These are phyloP conservation scores for Poeciliopsis retropinna DNA, from an alignment of 2,113 vertebrate species.

Conservation along the genomic window DNA sequence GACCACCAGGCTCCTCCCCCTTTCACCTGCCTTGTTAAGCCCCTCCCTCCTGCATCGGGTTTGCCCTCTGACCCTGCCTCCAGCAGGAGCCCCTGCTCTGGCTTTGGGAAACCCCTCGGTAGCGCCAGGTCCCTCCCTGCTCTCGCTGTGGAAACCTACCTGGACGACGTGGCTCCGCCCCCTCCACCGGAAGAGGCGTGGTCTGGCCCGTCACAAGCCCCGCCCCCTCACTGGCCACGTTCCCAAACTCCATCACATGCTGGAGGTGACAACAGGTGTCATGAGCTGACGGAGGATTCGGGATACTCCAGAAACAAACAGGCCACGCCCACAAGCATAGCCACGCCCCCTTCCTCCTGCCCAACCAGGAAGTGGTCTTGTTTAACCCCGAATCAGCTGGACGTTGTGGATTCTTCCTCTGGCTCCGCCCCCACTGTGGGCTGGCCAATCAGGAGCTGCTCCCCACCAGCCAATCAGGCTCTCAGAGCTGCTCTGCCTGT, in stretches of 20 bases:
- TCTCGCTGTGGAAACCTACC: slow-evolving; percentile 23
- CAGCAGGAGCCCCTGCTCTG: slow-evolving; percentile 23
- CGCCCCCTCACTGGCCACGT: background rate
- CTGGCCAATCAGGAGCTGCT: background rate
- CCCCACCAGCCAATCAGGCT: slow-evolving; percentile 26
- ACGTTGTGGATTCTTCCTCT: slow-evolving; percentile 4
- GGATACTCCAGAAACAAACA: slow-evolving; percentile 4
- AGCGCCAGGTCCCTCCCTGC: slow-evolving; percentile 69
- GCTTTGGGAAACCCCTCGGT: slow-evolving; percentile 21
- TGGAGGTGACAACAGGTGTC: background rate
- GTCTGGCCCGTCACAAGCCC: slow-evolving; percentile 9
- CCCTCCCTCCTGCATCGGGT: slow-evolving; percentile 72
- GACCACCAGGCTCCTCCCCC: slow-evolving; percentile 74
- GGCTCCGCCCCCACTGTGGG: slow-evolving; percentile 1
- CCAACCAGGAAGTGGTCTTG: slow-evolving; percentile 63
- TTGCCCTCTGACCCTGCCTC: slow-evolving; percentile 31
- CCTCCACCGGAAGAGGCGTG: slow-evolving; percentile 32
- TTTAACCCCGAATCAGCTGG: slow-evolving; percentile 12
- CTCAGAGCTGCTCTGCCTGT: slow-evolving; percentile 77
- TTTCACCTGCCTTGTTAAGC: slow-evolving; percentile 79
- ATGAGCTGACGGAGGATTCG: background rate
- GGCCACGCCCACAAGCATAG: background rate
- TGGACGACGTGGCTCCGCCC: slow-evolving; percentile 27
- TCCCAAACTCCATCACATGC: slow-evolving; percentile 21
- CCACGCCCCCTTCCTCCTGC: slow-evolving; percentile 14